A percentile compares a stretch with the other conserved stretches of the same genome.
Evolutionary conservation across 2,113 vertebrate species (phyloP).

Genomic region (Propithecus coquereli): DNA sequence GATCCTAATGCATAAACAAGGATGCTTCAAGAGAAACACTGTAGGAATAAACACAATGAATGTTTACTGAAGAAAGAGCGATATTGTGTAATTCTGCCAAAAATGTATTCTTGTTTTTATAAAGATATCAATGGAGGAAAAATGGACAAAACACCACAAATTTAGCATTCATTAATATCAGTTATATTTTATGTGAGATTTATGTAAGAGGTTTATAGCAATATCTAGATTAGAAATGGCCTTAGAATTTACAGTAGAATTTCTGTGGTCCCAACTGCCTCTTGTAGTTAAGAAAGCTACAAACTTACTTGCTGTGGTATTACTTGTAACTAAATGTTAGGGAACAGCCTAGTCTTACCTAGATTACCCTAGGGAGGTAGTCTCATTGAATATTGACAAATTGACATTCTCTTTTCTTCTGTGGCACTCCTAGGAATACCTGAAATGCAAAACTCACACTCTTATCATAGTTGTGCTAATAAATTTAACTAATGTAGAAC

Average conservation of each 20-base stretch:
- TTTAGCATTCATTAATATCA: neutral
- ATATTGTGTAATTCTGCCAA: neutral
- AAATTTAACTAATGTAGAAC: neutral
- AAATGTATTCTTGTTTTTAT: neutral
- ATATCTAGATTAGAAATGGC: neutral
- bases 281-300: neutral
- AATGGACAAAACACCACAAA: neutral
- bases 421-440: neutral
- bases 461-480: neutral
- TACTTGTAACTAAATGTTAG: neutral
- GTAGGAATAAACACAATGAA: neutral
- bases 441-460: neutral
- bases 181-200: conserved; percentile 14
- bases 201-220: neutral
- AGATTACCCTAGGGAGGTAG: neutral
- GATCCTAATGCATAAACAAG: neutral
- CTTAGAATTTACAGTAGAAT: neutral
- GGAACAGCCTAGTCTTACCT: neutral
- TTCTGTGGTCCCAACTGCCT: neutral
- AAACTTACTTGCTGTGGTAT: neutral
- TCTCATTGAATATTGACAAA: neutral
- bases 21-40: neutral
- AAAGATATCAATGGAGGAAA: neutral
- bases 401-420: neutral
- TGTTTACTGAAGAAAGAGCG: neutral